Evolutionary conservation across 2,797 vertebrate genomes (phyloP).

Genomic region (Protosalanx chinensis): DNA sequence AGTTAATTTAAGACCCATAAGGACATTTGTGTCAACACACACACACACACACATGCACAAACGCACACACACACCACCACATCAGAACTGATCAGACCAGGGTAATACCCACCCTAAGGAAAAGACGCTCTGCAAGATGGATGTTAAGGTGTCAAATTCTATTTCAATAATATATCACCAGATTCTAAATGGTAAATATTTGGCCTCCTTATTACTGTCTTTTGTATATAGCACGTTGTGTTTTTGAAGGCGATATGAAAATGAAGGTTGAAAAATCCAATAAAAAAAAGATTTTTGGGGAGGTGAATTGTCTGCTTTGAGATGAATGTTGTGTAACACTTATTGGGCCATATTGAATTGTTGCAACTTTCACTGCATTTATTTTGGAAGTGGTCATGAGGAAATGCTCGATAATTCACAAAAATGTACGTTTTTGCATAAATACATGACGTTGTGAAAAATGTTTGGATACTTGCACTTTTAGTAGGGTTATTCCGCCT

Average conservation of each 20-base stretch:
- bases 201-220: slow-evolving; percentile 44
- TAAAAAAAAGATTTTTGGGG: slow-evolving; percentile 52
- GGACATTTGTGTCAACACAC: neutral
- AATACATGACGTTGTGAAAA: neutral
- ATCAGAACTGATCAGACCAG: neutral
- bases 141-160: slow-evolving; percentile 22
- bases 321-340: neutral
- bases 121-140: slow-evolving; percentile 19
- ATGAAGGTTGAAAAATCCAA: slow-evolving; percentile 54
- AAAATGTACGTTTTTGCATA: neutral
- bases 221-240: slow-evolving; percentile 57
- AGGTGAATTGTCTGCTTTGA: neutral
- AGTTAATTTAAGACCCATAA: slow-evolving; percentile 2
- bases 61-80: neutral
- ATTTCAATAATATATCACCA: slow-evolving; percentile 24
- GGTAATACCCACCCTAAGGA: slow-evolving; percentile 2
- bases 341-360: neutral
- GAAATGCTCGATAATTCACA: neutral
- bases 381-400: neutral
- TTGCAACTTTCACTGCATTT: neutral
- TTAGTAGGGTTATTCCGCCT: slow-evolving; percentile 42
- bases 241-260: slow-evolving; percentile 49
- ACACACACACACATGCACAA: neutral
- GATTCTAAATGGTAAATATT: slow-evolving; percentile 34
- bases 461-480: neutral